Evolutionary conservation across 2,797 vertebrate genomes (phyloP).

Genomic region (Lepilemur septentrionalis): DNA sequence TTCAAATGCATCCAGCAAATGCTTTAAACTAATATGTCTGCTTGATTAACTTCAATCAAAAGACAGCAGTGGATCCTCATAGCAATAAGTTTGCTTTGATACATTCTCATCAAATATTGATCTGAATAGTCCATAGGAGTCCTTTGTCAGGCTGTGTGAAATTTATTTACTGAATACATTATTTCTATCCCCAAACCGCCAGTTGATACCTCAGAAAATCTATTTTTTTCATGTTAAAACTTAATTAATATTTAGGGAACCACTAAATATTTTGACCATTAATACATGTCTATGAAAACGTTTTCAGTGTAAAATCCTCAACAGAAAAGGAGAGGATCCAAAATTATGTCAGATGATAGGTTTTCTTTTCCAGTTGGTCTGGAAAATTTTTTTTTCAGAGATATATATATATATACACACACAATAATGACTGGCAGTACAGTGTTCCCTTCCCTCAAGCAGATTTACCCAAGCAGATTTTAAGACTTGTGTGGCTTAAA

Average conservation of each 20-base stretch:
- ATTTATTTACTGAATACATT: constrained; percentile 73
- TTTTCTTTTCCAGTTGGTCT: background rate
- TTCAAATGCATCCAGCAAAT: constrained; percentile 65
- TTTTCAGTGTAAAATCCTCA: background rate
- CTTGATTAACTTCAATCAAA: constrained; percentile 78
- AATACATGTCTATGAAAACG: background rate
- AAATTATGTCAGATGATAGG: background rate
- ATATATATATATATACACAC: too few relatives aligned
- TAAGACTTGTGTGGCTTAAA: background rate
- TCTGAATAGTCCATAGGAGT: constrained; percentile 61
- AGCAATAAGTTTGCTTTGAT: constrained; percentile 76
- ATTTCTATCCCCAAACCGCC: constrained; percentile 53
- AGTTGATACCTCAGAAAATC: constrained; percentile 32
- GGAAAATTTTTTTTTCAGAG: background rate
- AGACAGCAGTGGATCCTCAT: constrained; percentile 67
- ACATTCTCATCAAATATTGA: constrained; percentile 79
- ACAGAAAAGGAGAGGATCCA: background rate
- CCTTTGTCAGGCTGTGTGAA: constrained; percentile 37
- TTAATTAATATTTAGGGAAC: constrained; percentile 34
- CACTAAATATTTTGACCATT: background rate
- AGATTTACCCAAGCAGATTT: background rate
- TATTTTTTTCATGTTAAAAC: constrained; percentile 31
- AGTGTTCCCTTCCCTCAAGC: background rate
- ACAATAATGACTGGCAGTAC: background rate
- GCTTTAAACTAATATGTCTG: constrained; percentile 71